These are phyloP conservation scores for Phengaris arion DNA, from an alignment of 2,888 invertebrate species.

Conservation along the genomic window DNA sequence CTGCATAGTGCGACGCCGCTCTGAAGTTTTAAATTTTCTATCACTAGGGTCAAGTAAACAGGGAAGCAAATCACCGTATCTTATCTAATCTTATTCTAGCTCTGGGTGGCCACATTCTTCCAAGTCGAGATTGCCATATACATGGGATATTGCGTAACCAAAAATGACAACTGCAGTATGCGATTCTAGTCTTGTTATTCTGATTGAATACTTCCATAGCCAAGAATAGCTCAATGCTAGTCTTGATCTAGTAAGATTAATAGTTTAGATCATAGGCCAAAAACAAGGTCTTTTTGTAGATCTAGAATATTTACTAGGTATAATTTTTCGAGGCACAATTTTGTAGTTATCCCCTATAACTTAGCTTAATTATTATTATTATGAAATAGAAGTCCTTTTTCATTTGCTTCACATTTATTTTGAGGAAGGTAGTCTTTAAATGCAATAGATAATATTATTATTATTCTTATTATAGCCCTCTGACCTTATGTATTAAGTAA, in stretches of 20 bases:
- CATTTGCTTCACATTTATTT: no score
- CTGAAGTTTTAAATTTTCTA: neutral
- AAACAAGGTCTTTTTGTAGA: neutral
- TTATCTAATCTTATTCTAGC: neutral
- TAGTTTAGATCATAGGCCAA: conserved; percentile 7
- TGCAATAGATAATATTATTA: no score
- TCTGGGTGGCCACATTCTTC: conserved; percentile 7
- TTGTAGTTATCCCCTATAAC: no score
- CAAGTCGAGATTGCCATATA: neutral
- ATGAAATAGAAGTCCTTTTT: no score
- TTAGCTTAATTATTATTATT: no score
- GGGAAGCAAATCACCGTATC: neutral
- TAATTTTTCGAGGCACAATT: no score
- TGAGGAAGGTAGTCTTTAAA: no score
- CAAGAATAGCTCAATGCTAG: conserved; percentile 23
- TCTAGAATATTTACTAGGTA: neutral
- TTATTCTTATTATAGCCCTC: no score
- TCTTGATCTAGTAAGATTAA: conserved; percentile 12
- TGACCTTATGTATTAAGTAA: no score
- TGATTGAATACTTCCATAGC: conserved; percentile 26
- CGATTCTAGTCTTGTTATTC: conserved; percentile 21
- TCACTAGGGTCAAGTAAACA: neutral
- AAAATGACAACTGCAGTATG: neutral
- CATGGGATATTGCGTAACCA: neutral
- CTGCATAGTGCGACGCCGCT: no score